Conservation (phyloP, 2,113 vertebrate species). For the Bubo scandiacus region DNA sequence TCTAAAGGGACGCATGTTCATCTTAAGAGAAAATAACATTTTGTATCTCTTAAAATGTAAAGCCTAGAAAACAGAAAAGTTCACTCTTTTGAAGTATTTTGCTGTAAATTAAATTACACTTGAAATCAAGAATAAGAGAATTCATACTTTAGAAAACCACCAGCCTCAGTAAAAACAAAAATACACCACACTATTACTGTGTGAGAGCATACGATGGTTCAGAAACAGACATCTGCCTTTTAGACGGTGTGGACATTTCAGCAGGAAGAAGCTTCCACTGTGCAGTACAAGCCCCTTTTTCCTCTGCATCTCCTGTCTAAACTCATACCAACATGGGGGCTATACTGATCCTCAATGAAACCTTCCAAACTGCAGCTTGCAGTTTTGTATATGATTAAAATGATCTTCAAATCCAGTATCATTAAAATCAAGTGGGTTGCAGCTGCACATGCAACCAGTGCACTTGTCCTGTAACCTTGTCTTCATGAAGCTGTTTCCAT, state of each 20-base stretch:
- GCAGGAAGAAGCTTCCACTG: neutral
- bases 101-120: neutral
- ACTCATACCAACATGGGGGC: rapidly evolving
- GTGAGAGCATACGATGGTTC: rapidly evolving
- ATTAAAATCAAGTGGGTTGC: neutral
- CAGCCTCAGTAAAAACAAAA: neutral
- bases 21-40: neutral
- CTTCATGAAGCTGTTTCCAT: neutral
- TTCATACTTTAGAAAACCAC: neutral
- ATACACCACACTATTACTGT: neutral
- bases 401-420: neutral
- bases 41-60: neutral
- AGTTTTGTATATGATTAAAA: neutral
- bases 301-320: neutral
- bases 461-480: neutral
- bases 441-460: neutral
- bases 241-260: neutral
- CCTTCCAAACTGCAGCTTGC: neutral
- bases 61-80: neutral
- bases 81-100: neutral
- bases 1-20: neutral
- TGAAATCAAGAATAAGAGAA: neutral
- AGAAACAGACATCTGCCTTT: neutral
- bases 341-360: neutral
- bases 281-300: neutral